Evolutionary conservation across 2,797 vertebrate species (phyloP), one percentile per base, ranked within the genome.

Genomic region (Catostomus latipinnis): DNA sequence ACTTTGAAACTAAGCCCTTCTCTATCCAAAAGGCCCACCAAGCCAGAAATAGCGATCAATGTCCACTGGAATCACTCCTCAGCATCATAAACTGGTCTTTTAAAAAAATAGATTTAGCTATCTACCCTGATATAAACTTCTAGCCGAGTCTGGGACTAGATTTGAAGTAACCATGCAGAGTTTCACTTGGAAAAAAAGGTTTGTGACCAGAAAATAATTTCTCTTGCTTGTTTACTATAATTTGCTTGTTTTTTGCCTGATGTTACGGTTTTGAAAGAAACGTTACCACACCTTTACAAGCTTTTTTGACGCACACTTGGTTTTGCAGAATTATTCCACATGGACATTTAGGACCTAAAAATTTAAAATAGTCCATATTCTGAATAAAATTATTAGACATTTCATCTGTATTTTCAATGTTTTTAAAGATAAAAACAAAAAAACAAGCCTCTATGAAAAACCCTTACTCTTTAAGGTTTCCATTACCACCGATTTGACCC

Each of bases 391-490:
- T 3, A 60, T 8, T 16, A 8, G 5, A 57, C 1, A 18, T n/a
- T 16, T 58, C 7, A 58, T 16, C 16, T 58, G 8, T 16, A 22
- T 60, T 22, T 58, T 4, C 57, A 8, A 22, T 11, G 4, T 12
- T n/a, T 67, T 56, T 6, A 34, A 34, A 34, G 34, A 34, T 34
- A 34, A 34, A 34, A 34, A 34, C 34, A 34, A 34, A 34, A 34
- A 34, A 34, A 34, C 2, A 34, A 34, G 34, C 13, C 73, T 22
- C 48, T 12, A 57, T 57, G 14, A 76, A 65, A n/a, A 65, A 43
- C 4, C 6, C 18, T 52, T 74, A 57, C 10, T 22, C 5, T 83
- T 85, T 48, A 81, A 56, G 78, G 74, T 76, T 83, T 76, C 60
- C 49, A 11, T 66, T 61, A 54, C 18, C 67, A 22, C 34, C 5